Evolutionary conservation across 2,797 vertebrate genomes (phyloP).

Genomic region (Antrozous pallidus): DNA sequence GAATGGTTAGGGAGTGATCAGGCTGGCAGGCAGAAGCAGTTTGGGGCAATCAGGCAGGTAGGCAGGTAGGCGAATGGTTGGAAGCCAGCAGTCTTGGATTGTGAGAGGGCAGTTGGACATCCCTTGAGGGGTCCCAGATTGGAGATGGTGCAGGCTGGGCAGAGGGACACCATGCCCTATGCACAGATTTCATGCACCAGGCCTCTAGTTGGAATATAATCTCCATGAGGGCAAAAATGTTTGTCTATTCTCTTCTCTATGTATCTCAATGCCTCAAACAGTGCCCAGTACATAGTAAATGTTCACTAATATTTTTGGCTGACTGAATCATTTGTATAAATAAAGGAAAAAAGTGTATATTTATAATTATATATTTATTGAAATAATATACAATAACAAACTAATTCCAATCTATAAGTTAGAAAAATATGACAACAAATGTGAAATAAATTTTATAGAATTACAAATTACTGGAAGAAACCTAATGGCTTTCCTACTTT

Average conservation of each 20-base stretch:
- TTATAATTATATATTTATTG: not conserved
- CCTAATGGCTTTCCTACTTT: not conserved
- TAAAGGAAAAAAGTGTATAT: not conserved
- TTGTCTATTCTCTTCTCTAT: not conserved
- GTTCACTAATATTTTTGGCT: not conserved
- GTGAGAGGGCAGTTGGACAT: too few species aligned
- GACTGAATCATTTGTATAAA: not conserved
- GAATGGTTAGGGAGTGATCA: too few species aligned
- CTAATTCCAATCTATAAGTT: not conserved
- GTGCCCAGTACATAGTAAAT: not conserved
- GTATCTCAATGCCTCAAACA: not conserved
- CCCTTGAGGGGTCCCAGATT: too few species aligned
- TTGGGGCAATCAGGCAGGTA: too few species aligned
- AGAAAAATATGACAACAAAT: not conserved
- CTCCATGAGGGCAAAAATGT: not conserved
- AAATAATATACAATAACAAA: not conserved
- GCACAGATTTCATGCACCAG: too few species aligned
- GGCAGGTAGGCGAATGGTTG: too few species aligned
- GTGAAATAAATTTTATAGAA: not conserved
- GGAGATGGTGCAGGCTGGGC: too few species aligned
- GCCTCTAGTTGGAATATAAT: not conserved
- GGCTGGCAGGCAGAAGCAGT: too few species aligned
- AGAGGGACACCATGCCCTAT: too few species aligned
- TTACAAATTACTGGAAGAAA: not conserved
- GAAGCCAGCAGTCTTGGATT: too few species aligned